Percentiles rank a stretch among this genome's conserved stretches.
These are phyloP conservation scores for Tragelaphus eurycerus DNA, from an alignment of 2,797 vertebrate species.

Conservation along the genomic window DNA sequence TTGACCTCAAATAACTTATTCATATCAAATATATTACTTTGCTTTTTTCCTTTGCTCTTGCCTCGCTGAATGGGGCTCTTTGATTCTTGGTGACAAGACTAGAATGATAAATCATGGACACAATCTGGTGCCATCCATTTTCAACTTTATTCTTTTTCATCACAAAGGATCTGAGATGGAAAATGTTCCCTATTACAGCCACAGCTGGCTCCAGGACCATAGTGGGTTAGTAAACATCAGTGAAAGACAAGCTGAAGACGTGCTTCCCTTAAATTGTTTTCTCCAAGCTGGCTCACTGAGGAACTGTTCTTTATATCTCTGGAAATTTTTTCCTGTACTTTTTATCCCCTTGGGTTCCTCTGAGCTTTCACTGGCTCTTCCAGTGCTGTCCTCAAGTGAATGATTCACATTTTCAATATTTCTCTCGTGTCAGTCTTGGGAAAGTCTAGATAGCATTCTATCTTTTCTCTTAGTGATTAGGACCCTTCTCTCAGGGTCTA, in stretches of 20 bases:
- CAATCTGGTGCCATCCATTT: conserved; percentile 64
- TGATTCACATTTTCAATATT: conserved; percentile 44
- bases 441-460: background rate
- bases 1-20: conserved; percentile 63
- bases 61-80: conserved; percentile 8
- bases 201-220: conserved; percentile 48
- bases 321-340: conserved; percentile 58
- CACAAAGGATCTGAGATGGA: conserved; percentile 58
- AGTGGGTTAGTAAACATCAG: conserved; percentile 63
- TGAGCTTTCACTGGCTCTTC: conserved; percentile 60
- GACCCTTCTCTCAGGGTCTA: background rate
- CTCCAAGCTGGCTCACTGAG: conserved; percentile 30
- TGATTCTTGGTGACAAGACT: conserved; percentile 57
- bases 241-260: conserved; percentile 17
- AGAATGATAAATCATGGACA: conserved; percentile 57
- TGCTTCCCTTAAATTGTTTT: conserved; percentile 35
- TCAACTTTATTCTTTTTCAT: conserved; percentile 58
- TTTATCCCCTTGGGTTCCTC: background rate
- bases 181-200: conserved; percentile 54
- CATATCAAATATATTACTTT: conserved; percentile 41
- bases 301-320: conserved; percentile 64
- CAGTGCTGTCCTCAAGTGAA: background rate
- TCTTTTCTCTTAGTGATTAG: background rate
- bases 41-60: conserved; percentile 7
- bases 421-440: conserved; percentile 31